A percentile compares a stretch with the other conserved stretches of the same genome.
Conservation (phyloP, 2,797 vertebrate species). For the Amniataba percoides region DNA sequence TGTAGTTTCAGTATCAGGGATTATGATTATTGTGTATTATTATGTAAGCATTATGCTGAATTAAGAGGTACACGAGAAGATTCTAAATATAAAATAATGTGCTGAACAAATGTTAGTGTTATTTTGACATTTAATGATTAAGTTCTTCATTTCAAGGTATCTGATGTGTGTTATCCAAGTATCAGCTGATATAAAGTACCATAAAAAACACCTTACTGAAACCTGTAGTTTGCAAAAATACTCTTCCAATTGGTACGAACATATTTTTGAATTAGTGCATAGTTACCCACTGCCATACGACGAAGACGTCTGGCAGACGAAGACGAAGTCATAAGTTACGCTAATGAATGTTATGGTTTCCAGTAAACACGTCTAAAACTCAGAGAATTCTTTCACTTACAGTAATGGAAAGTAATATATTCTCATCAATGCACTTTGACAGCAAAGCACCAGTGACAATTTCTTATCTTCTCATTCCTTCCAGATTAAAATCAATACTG, state of each 20-base stretch:
- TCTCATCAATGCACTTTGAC: constrained; percentile 6
- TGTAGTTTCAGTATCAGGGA: neutral
- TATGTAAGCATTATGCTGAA: neutral
- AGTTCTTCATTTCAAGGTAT: neutral
- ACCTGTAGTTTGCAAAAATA: neutral
- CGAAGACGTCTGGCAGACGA: too few relatives aligned
- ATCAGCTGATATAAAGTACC: neutral
- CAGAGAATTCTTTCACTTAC: neutral
- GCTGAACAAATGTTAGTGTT: neutral
- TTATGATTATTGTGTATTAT: too few relatives aligned
- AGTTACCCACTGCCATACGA: neutral
- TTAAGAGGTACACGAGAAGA: neutral
- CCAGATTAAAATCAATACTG: constrained; percentile 58
- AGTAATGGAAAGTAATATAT: constrained; percentile 35
- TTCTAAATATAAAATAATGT: neutral
- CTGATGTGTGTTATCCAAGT: too few relatives aligned
- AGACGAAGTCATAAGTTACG: neutral
- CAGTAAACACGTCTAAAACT: constrained; percentile 9
- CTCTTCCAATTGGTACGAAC: neutral
- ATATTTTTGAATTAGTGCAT: neutral
- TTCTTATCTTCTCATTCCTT: constrained; percentile 36
- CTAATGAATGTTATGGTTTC: neutral
- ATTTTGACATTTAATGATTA: too few relatives aligned
- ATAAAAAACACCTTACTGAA: neutral
- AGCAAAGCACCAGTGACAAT: constrained; percentile 33